Percentiles rank a stretch among this genome's conserved stretches.
phyloP scores from a whole-genome alignment of 2,113 vertebrate genomes.

The Pongo pygmaeus region DNA sequence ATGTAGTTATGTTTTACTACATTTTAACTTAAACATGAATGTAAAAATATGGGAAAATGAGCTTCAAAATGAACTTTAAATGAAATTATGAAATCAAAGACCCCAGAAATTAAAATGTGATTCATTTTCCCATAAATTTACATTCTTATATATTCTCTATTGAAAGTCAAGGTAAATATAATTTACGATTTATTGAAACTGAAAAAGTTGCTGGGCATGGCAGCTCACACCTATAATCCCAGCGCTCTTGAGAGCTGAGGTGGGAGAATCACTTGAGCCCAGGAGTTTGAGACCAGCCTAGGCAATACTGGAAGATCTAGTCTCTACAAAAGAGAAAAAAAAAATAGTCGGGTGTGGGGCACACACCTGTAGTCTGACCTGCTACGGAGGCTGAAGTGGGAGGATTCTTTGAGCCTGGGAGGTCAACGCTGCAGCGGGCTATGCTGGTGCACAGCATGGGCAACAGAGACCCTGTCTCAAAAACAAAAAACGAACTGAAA shows the following conservation, averaged over 20 bases:
- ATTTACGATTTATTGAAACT: slow-evolving; percentile 5
- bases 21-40: slow-evolving; percentile 40
- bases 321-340: neutral
- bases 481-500: neutral
- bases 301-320: neutral
- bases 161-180: slow-evolving; percentile 32
- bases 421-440: neutral
- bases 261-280: neutral
- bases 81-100: slow-evolving; percentile 35
- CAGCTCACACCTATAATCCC: neutral
- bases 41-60: slow-evolving; percentile 13
- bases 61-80: slow-evolving; percentile 25
- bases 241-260: neutral
- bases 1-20: neutral
- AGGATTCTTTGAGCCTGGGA: neutral
- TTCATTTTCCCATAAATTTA: neutral
- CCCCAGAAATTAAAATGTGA: slow-evolving; percentile 26
- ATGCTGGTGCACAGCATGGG: too few relatives aligned
- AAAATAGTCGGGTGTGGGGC: neutral
- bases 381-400: neutral
- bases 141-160: neutral
- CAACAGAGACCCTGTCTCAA: neutral
- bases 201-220: neutral
- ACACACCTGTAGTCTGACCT: neutral
- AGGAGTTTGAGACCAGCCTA: neutral